These are phyloP conservation scores for Dolichallabes microphthalmus DNA, from an alignment of 2,113 vertebrate genomes.

Conservation along the genomic window DNA sequence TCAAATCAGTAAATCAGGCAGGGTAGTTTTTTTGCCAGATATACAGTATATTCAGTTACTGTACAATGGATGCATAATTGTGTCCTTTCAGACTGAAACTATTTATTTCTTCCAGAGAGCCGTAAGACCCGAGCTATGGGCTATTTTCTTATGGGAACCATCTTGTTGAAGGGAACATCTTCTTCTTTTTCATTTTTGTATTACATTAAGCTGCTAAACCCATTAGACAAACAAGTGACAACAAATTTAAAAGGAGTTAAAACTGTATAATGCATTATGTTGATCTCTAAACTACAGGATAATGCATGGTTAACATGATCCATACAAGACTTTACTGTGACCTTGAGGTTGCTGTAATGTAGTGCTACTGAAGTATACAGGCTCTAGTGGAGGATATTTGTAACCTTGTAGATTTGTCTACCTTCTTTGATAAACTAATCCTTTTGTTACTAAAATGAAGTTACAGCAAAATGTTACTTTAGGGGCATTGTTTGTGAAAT, in stretches of 20 bases:
- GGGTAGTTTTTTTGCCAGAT: not conserved
- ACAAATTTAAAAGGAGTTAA: not conserved
- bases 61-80: not conserved
- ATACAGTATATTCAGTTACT: not conserved
- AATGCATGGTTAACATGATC: not conserved
- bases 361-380: not conserved
- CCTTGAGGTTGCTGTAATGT: not conserved
- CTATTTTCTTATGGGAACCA: conserved; percentile 2
- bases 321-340: not conserved
- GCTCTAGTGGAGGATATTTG: not conserved
- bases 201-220: not conserved
- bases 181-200: not conserved
- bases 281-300: not conserved
- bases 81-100: not conserved
- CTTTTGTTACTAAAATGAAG: not conserved
- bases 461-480: not conserved
- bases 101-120: not conserved
- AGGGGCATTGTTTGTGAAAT: not conserved
- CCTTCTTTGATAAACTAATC: not conserved
- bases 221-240: not conserved
- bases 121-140: not conserved
- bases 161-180: not conserved
- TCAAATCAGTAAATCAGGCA: not conserved
- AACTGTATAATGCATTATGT: not conserved
- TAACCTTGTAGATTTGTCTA: not conserved